phyloP scores from a whole-genome alignment of 2,797 vertebrate species.

The Bradypus variegatus region DNA sequence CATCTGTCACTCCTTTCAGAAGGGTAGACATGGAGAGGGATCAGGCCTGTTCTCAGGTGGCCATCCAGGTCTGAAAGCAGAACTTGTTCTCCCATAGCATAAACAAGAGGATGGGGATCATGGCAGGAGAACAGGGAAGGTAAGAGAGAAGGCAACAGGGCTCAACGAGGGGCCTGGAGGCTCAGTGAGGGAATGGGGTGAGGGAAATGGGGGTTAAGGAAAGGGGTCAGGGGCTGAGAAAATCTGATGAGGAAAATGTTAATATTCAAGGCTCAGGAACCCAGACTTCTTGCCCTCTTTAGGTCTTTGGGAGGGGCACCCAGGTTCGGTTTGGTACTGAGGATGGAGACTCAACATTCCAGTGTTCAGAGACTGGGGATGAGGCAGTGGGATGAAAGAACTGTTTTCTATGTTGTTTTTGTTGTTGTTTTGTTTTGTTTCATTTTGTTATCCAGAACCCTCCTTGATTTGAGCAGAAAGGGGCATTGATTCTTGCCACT shows the following conservation, averaged over 20 bases:
- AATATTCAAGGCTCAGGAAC: not conserved
- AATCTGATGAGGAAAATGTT: not conserved
- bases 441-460: not conserved
- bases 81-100: not conserved
- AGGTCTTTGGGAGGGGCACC: not conserved
- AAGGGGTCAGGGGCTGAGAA: not conserved
- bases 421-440: not conserved
- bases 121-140: not conserved
- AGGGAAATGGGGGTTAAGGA: not conserved
- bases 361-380: not conserved
- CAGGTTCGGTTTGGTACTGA: not conserved
- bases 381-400: not conserved
- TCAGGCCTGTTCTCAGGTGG: not conserved
- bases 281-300: not conserved
- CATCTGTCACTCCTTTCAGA: not conserved
- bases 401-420: not conserved
- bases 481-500: not conserved
- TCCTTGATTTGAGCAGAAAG: constrained; percentile 1
- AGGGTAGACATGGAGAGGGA: not conserved
- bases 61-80: not conserved
- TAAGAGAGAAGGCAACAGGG: not conserved
- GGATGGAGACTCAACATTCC: not conserved
- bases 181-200: not conserved
- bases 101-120: not conserved
- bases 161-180: not conserved